Evolutionary conservation across 2,888 invertebrate species (phyloP).

Genomic region (Endotricha flammealis): DNA sequence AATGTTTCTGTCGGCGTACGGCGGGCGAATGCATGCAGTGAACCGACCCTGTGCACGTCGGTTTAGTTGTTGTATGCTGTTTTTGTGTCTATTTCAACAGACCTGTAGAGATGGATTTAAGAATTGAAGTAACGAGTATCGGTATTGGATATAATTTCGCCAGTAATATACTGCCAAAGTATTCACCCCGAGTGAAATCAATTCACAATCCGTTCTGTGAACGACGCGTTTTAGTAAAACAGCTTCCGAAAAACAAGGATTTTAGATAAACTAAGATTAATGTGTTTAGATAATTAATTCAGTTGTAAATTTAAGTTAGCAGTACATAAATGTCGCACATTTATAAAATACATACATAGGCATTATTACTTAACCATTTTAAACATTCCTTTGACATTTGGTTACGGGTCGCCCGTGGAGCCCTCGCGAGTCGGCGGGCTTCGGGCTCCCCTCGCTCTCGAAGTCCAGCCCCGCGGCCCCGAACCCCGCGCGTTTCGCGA

Average conservation of each 20-base stretch:
- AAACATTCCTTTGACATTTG: constrained; percentile 76
- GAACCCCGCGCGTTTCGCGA: constrained; percentile 24
- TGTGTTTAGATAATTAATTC: constrained; percentile 70
- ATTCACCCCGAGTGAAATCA: constrained; percentile 69
- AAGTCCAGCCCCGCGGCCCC: constrained; percentile 13
- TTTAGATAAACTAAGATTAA: constrained; percentile 68
- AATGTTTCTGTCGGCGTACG: constrained; percentile 53
- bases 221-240: constrained; percentile 67
- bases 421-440: constrained; percentile 20
- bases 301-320: constrained; percentile 77
- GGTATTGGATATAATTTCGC: constrained; percentile 53
- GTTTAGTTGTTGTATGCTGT: constrained; percentile 66
- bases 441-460: constrained; percentile 10
- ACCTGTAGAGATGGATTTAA: constrained; percentile 53
- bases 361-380: constrained; percentile 76
- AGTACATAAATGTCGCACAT: constrained; percentile 72
- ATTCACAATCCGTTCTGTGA: constrained; percentile 75
- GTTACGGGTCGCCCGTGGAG: constrained; percentile 58
- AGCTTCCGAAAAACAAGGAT: constrained; percentile 70
- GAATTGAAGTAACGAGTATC: constrained; percentile 50
- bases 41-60: constrained; percentile 51
- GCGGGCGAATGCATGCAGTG: constrained; percentile 66
- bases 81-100: constrained; percentile 61
- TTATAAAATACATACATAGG: constrained; percentile 74
- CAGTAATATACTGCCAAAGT: constrained; percentile 75